Evolutionary conservation across 2,797 vertebrate species (phyloP).

Genomic region (Gouania willdenowi): DNA sequence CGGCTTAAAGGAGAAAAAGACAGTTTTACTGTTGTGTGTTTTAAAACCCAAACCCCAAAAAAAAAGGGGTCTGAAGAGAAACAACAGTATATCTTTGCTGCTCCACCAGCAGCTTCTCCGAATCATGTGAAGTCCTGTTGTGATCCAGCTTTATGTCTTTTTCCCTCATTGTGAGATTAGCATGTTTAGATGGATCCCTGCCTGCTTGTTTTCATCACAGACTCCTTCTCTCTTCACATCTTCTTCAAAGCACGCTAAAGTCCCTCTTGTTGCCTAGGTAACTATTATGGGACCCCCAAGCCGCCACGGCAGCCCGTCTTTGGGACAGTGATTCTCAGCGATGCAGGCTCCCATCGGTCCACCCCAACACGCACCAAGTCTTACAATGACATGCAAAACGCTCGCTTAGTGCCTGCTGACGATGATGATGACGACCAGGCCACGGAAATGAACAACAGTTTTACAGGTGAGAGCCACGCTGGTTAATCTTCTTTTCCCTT

Average conservation of each 20-base stretch:
- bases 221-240: constrained; percentile 31
- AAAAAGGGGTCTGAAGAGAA: too few species aligned
- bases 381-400: constrained; percentile 99
- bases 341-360: constrained; percentile 91
- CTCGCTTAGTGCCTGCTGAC: constrained; percentile 88
- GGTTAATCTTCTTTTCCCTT: too few species aligned
- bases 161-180: constrained; percentile 23
- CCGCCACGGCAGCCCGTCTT: constrained; percentile 91
- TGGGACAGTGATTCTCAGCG: constrained; percentile 93
- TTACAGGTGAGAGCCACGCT: constrained; percentile 86
- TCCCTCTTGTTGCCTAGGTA: constrained; percentile 92
- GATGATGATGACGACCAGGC: constrained; percentile 87
- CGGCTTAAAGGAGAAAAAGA: too few species aligned
- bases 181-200: constrained; percentile 34
- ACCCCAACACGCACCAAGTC: constrained; percentile 95
- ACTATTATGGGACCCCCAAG: constrained; percentile 99
- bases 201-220: constrained; percentile 15
- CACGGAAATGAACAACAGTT: constrained; percentile 99
- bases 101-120: constrained; percentile 35
- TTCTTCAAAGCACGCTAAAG: constrained; percentile 85
- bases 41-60: too few species aligned
- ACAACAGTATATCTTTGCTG: constrained; percentile 52
- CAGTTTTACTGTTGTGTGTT: too few species aligned
- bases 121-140: constrained; percentile 24
- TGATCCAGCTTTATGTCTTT: constrained; percentile 32